Evolutionary conservation across 2,113 vertebrate genomes (phyloP), one percentile per base, ranked within the genome.

Genomic region (Hoplias malabaricus): DNA sequence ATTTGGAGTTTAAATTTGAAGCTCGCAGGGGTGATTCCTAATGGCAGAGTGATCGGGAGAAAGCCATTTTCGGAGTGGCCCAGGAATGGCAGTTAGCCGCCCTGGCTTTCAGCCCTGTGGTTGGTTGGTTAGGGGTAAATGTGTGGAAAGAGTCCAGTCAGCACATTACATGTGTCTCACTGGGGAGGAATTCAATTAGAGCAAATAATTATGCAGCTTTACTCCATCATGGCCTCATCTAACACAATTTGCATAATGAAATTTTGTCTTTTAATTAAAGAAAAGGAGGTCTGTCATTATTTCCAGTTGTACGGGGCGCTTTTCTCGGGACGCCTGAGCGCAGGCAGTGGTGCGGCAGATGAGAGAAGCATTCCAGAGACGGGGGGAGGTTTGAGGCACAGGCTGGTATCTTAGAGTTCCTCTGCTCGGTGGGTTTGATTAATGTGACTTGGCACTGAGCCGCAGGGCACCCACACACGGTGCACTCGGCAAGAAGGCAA

Each of bases 101-200:
- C 86, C 86, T 82, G 85, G 82, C 82, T 86, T 83, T 82, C 71
- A 82, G 83, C 85, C 84, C 79, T 80, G 73, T 82, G 85, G 65
- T 87, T 19, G n/a, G 36, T 38, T 4, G 36, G 36, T 38, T 4
- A 9, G 82, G 88, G 87, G 86, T 85, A 86, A 68, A 85, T 82
- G 87, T 82, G 85, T 70, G 61, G 87, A 89, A 88, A 88, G 81
- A 83, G 79, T 91, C 86, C 87, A 87, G 84, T 83, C 77, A 88
- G 84, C 84, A 87, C 75, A 87, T 73, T 86, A 81, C 83, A 75
- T 75, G 75, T 71, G 29, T 77, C 65, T 85, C 80, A 69, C 75
- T 42, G 70, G 76, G 65, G 65, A 73, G 68, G 77, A 83, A 82
- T 83, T 82, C 54, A 73, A 67, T 81, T 81, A 73, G 63, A 84